Evolutionary conservation across 2,888 invertebrate genomes (phyloP).

Genomic region (Leptinotarsa rubiginosa): DNA sequence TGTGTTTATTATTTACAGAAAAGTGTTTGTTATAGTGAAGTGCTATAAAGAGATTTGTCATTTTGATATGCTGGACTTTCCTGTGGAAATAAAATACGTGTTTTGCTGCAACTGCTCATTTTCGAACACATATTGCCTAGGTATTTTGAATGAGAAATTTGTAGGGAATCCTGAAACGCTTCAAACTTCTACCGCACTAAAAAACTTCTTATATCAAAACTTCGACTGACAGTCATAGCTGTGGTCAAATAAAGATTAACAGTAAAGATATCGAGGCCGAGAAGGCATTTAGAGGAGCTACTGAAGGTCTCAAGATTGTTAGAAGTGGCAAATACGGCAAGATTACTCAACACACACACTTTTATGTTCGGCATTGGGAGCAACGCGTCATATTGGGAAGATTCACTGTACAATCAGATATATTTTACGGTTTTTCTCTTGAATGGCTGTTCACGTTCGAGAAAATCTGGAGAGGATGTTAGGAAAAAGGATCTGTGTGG

Average conservation of each 20-base stretch:
- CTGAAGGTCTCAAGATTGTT: constrained; percentile 36
- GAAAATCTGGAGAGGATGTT: neutral
- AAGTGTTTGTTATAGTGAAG: too few relatives aligned
- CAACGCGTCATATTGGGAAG: constrained; percentile 37
- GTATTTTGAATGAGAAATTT: too few relatives aligned
- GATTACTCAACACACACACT: constrained; percentile 55
- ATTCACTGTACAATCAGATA: constrained; percentile 38
- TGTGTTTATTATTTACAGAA: too few relatives aligned
- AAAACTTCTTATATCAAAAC: constrained; percentile 3
- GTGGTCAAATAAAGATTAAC: constrained; percentile 43
- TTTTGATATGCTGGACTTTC: too few relatives aligned
- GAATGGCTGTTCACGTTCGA: constrained; percentile 1
- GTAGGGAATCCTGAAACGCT: neutral
- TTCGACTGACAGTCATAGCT: constrained; percentile 3
- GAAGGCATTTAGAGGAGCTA: constrained; percentile 43
- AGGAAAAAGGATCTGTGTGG: neutral
- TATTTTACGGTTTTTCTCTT: constrained; percentile 27
- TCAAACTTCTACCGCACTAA: neutral
- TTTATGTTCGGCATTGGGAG: constrained; percentile 51
- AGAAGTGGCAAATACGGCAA: constrained; percentile 49
- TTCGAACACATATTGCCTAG: too few relatives aligned
- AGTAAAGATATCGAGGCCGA: constrained; percentile 30
- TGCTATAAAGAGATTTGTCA: too few relatives aligned
- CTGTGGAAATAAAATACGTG: too few relatives aligned
- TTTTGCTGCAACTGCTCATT: too few relatives aligned